Conservation (phyloP, 2,888 invertebrate genomes). For the Luffia ferchaultella region DNA sequence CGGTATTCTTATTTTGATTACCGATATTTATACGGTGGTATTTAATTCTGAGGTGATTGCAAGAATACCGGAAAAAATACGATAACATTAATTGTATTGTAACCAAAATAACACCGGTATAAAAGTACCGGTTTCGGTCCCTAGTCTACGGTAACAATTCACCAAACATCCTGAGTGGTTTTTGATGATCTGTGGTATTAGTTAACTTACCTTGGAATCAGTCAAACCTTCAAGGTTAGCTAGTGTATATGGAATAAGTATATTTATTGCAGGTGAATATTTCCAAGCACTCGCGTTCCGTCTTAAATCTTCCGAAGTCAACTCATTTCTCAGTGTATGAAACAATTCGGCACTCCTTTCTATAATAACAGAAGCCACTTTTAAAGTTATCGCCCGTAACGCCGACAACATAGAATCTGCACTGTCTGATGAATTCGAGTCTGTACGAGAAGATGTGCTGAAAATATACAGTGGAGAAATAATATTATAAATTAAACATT, state of each 20-base stretch:
- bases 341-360: constrained; percentile 80
- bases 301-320: constrained; percentile 53
- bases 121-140: no score
- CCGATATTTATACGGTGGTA: no score
- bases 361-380: constrained; percentile 80
- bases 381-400: constrained; percentile 64
- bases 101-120: no score
- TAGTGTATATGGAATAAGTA: constrained; percentile 82
- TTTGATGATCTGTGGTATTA: no score
- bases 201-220: constrained; percentile 79
- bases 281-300: constrained; percentile 39
- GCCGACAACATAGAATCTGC: constrained; percentile 30
- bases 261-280: constrained; percentile 70
- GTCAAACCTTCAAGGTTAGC: constrained; percentile 84
- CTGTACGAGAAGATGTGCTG: constrained; percentile 28
- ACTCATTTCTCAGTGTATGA: constrained; percentile 76
- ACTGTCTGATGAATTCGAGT: constrained; percentile 28
- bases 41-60: no score
- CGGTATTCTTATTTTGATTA: no score
- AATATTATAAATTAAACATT: no score
- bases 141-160: no score
- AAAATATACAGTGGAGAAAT: no score
- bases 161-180: no score
- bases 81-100: no score
- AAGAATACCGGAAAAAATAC: no score